phyloP scores from a whole-genome alignment of 2,888 invertebrate species.

The Mechanitis mazaeus region DNA sequence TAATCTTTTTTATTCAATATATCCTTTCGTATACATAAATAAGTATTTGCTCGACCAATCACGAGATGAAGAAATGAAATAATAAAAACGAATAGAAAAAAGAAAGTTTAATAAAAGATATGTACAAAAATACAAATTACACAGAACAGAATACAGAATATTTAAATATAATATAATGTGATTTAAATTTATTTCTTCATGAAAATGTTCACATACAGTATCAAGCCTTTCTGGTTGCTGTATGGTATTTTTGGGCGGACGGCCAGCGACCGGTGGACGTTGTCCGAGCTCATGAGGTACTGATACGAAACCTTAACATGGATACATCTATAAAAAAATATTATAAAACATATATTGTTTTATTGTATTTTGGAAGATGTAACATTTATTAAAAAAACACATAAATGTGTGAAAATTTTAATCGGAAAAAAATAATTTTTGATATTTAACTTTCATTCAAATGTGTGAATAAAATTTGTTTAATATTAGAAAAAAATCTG shows the following conservation, averaged over 20 bases:
- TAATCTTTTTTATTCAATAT: neutral
- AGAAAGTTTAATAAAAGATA: neutral
- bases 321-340: neutral
- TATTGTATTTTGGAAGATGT: too few relatives aligned
- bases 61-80: neutral
- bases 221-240: constrained; percentile 35
- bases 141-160: too few relatives aligned
- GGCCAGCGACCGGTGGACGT: constrained; percentile 32
- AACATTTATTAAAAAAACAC: too few relatives aligned
- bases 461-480: too few relatives aligned
- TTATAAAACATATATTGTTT: too few relatives aligned
- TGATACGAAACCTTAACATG: neutral
- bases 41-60: too few relatives aligned
- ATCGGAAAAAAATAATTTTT: too few relatives aligned
- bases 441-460: too few relatives aligned
- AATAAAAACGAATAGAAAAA: neutral
- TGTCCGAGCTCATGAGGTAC: constrained; percentile 28
- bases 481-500: too few relatives aligned
- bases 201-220: constrained; percentile 24
- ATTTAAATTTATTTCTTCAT: too few relatives aligned
- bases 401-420: too few relatives aligned
- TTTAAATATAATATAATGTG: neutral
- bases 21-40: neutral
- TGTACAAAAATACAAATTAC: too few relatives aligned
- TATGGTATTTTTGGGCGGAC: constrained; percentile 44